Conservation (phyloP, 2,113 vertebrate genomes). For the Tetraodon nigroviridis region DNA sequence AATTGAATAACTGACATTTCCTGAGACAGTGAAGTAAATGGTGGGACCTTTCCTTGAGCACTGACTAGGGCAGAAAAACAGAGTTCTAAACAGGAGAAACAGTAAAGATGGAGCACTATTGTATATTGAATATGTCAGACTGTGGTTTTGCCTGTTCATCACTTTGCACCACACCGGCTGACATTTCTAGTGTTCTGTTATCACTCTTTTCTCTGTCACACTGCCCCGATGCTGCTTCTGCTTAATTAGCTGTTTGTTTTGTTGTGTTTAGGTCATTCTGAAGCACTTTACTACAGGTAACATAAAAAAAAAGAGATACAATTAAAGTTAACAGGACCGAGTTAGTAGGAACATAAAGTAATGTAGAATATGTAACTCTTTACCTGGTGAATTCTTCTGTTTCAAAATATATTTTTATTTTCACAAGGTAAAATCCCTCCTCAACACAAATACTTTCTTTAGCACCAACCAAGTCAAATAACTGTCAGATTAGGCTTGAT, state of each 20-base stretch:
- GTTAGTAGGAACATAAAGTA: not conserved
- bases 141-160: slow-evolving; percentile 12
- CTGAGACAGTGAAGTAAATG: slow-evolving; percentile 17
- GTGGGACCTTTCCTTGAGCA: slow-evolving; percentile 10
- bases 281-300: too few relatives aligned
- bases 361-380: not conserved
- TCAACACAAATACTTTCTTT: not conserved
- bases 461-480: slow-evolving; percentile 10
- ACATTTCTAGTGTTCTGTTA: not conserved
- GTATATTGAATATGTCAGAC: slow-evolving; percentile 9
- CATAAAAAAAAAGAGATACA: slow-evolving; percentile 9
- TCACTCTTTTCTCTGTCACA: not conserved
- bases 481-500: slow-evolving; percentile 22
- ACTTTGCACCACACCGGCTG: not conserved
- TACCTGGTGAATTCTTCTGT: not conserved
- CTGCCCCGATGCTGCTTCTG: not conserved
- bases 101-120: slow-evolving; percentile 8
- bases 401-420: slow-evolving; percentile 8
- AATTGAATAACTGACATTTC: not conserved
- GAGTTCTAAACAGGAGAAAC: slow-evolving; percentile 1
- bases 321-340: slow-evolving; percentile 3
- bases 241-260: not conserved
- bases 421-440: not conserved
- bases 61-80: slow-evolving; percentile 14
- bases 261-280: slow-evolving; percentile 15